Evolutionary conservation across 2,888 invertebrate genomes (phyloP).

Genomic region (Drepanosiphum platanoidis): DNA sequence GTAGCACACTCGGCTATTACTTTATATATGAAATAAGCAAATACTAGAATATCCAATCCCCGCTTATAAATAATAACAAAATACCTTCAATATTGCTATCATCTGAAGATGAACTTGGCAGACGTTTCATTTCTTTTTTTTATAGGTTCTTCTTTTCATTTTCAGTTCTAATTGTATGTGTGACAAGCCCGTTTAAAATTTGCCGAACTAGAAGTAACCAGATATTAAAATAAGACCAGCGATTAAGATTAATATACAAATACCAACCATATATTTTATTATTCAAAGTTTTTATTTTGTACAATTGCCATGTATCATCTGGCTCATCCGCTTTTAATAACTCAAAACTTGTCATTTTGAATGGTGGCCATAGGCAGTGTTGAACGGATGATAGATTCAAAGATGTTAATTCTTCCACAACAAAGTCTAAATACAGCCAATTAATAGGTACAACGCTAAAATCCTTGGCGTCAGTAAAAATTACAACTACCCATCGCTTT

Average conservation of each 20-base stretch:
- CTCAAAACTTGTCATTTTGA: constrained; percentile 5
- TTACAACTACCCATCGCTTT: not conserved
- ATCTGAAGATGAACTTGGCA: not conserved
- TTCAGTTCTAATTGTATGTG: not conserved
- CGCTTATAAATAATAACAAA: not conserved
- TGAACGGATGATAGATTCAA: not conserved
- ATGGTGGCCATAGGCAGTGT: constrained; percentile 14
- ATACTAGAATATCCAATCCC: not conserved
- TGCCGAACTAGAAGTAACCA: not conserved
- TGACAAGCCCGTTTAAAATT: not conserved
- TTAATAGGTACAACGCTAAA: not conserved
- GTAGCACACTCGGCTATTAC: too few relatives aligned
- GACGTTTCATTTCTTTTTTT: not conserved
- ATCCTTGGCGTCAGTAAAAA: not conserved
- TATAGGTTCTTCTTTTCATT: not conserved
- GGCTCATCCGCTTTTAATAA: constrained; percentile 6
- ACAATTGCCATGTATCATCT: not conserved
- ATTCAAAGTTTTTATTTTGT: not conserved
- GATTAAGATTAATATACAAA: not conserved
- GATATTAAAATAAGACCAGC: not conserved
- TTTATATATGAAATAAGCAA: not conserved
- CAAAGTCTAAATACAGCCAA: not conserved
- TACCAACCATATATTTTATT: not conserved
- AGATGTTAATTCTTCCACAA: not conserved
- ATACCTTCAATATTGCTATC: not conserved